phyloP scores from a whole-genome alignment of 2,113 vertebrate genomes.

The Ursus arctos region DNA sequence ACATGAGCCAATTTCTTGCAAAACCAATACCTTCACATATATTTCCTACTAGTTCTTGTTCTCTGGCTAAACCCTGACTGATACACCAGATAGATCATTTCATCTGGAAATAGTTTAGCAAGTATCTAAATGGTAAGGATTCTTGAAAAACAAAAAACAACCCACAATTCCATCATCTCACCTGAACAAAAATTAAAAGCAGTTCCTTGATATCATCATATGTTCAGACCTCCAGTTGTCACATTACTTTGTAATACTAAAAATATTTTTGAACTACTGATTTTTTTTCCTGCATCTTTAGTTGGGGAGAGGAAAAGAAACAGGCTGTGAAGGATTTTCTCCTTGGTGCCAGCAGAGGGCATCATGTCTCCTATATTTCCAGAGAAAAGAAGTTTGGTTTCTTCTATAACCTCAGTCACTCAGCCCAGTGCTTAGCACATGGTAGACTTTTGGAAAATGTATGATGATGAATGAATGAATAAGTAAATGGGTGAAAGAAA shows the following conservation, averaged over 20 bases:
- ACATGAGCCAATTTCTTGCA: background rate
- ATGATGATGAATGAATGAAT: background rate
- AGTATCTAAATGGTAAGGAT: constrained; percentile 3
- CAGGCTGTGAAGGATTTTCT: background rate
- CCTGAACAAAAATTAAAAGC: background rate
- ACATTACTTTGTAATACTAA: background rate
- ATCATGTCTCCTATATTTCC: background rate
- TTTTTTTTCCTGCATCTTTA: background rate
- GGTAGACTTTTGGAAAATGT: background rate
- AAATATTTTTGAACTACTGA: background rate
- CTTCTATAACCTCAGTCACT: background rate
- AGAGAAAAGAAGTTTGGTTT: background rate
- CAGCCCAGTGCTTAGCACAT: background rate
- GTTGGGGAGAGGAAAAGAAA: background rate
- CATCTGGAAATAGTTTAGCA: background rate
- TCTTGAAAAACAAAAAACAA: background rate
- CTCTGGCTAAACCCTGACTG: background rate
- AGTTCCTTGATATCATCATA: background rate
- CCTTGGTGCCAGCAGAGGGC: constrained; percentile 58
- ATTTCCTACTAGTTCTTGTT: background rate
- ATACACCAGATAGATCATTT: background rate
- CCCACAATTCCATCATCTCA: background rate
- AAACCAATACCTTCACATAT: background rate
- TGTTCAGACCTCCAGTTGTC: background rate
- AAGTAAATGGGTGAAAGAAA: background rate